phyloP scores from a whole-genome alignment of 23 tunicate species.

The Styela clava region DNA sequence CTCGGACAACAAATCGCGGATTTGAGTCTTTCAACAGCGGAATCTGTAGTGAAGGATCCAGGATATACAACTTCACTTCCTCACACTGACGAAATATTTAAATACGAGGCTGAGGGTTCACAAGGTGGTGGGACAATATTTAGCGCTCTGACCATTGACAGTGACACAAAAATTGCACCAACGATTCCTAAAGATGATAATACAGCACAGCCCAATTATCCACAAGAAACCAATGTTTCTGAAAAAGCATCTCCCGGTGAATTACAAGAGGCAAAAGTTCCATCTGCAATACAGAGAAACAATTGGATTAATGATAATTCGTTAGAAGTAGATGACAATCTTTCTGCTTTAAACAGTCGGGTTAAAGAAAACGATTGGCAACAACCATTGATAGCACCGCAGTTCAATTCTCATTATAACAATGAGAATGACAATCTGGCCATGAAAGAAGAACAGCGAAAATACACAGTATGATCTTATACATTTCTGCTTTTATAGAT shows the following conservation, averaged over 20 bases:
- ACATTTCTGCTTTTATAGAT: too few relatives aligned
- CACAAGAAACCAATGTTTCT: not conserved
- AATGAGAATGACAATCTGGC: slow-evolving; percentile 26
- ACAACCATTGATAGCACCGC: not conserved
- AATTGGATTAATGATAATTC: not conserved
- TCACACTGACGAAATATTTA: slow-evolving; percentile 41
- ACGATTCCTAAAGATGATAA: slow-evolving; percentile 15
- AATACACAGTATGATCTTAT: slow-evolving; percentile 14
- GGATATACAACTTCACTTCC: slow-evolving; percentile 64
- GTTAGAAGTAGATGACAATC: not conserved
- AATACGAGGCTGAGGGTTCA: slow-evolving; percentile 48
- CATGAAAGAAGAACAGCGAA: slow-evolving; percentile 18
- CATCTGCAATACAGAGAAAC: not conserved
- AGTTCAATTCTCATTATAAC: slow-evolving; percentile 14
- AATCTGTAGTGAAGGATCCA: not conserved
- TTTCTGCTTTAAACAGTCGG: too few relatives aligned
- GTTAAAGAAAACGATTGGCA: too few relatives aligned
- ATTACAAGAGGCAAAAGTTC: not conserved
- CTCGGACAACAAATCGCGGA: slow-evolving; percentile 30
- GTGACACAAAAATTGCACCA: slow-evolving; percentile 52
- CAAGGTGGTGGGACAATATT: slow-evolving; percentile 36
- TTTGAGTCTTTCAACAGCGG: slow-evolving; percentile 29
- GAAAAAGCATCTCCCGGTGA: too few relatives aligned
- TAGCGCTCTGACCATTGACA: slow-evolving; percentile 58
- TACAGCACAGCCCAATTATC: not conserved